Conservation (phyloP, 2,113 vertebrate genomes). For the Campylomormyrus tamandua region DNA sequence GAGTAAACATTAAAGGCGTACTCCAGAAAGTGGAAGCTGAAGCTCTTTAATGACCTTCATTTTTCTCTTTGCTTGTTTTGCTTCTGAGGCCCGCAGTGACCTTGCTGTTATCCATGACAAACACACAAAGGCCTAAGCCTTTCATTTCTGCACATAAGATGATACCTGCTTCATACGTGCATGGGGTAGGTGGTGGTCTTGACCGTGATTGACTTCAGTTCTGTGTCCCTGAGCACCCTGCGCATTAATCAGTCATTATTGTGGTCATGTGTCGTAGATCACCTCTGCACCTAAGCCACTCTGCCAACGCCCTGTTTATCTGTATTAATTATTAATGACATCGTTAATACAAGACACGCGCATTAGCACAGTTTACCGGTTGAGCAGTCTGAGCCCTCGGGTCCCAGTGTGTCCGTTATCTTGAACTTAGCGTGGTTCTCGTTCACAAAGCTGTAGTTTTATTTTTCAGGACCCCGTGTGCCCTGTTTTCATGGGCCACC, state of each 20-base stretch:
- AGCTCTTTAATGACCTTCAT: not conserved
- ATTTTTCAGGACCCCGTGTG: not conserved
- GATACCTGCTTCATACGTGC: not conserved
- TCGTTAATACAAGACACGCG: not conserved
- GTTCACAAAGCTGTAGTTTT: not conserved
- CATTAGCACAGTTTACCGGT: not conserved
- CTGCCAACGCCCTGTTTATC: not conserved
- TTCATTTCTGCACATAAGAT: not conserved
- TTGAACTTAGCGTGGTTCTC: not conserved
- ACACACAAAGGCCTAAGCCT: not conserved
- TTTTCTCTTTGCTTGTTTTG: not conserved
- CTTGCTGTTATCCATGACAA: not conserved
- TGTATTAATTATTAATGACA: not conserved
- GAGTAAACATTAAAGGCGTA: not conserved
- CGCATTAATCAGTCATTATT: not conserved
- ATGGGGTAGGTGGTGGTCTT: not conserved
- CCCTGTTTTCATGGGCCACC: constrained; percentile 2
- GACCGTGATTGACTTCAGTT: not conserved
- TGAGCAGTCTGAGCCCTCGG: not conserved
- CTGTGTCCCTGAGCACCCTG: not conserved
- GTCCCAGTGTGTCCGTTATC: not conserved
- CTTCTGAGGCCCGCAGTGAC: not conserved
- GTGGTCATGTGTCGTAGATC: not conserved
- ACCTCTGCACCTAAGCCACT: not conserved
- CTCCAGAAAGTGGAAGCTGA: not conserved